Evolutionary conservation across 2,797 vertebrate genomes (phyloP).

Genomic region (Intellagama lesueurii): DNA sequence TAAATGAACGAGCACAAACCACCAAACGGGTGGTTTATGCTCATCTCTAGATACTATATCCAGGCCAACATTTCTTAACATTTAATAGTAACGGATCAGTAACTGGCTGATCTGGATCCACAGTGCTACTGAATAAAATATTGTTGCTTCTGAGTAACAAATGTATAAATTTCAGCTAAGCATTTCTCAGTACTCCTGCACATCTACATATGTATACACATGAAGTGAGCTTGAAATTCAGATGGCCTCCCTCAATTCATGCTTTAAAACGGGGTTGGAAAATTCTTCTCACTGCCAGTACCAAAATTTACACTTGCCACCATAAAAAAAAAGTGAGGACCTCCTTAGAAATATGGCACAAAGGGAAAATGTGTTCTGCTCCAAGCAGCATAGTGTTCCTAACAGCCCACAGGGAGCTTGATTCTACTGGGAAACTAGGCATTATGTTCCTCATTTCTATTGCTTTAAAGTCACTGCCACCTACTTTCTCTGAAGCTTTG

Average conservation of each 20-base stretch:
- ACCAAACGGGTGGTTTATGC: too few species aligned
- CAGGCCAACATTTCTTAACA: not conserved
- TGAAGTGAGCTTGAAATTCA: not conserved
- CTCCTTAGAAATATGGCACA: not conserved
- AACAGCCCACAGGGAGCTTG: not conserved
- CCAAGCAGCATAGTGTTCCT: not conserved
- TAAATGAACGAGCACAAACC: too few species aligned
- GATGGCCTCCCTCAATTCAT: too few species aligned
- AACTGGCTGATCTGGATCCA: not conserved
- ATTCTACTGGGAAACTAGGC: not conserved
- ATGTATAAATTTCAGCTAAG: not conserved
- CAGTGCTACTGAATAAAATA: not conserved
- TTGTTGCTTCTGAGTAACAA: not conserved
- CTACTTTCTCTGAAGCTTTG: not conserved
- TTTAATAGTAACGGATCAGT: not conserved
- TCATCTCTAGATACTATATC: not conserved
- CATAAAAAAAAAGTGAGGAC: not conserved
- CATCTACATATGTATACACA: not conserved
- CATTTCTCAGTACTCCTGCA: not conserved
- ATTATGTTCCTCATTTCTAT: not conserved
- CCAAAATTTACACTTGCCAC: not conserved
- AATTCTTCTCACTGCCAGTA: not conserved
- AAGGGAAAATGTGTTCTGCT: not conserved
- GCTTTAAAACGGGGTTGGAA: not conserved
- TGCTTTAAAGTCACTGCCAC: not conserved